A percentile compares a stretch with the other conserved stretches of the same genome.
phyloP scores from a whole-genome alignment of 2,113 vertebrate genomes.

The Callipepla squamata region DNA sequence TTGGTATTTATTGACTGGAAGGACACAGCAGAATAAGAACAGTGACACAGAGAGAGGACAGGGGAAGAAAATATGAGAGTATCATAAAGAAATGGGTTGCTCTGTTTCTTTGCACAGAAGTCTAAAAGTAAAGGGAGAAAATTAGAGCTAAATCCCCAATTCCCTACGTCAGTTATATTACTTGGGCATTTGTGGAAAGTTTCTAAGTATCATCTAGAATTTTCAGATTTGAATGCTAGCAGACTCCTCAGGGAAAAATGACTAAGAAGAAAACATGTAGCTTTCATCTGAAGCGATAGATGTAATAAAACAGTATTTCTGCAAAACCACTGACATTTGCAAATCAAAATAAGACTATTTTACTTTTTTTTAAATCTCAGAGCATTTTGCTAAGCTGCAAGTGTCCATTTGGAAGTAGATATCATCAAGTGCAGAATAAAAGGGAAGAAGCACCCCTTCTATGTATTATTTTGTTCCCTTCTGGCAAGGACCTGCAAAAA shows the following conservation, averaged over 20 bases:
- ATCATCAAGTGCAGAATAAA: background rate
- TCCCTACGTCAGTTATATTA: background rate
- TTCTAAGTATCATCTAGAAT: background rate
- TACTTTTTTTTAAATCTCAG: background rate
- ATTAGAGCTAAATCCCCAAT: background rate
- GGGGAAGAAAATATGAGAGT: accelerated
- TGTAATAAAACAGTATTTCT: background rate
- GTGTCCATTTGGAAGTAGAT: background rate
- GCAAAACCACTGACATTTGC: background rate
- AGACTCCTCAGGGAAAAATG: background rate
- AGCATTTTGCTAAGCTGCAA: background rate
- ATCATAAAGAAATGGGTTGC: background rate
- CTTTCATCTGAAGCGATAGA: background rate
- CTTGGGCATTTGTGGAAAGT: background rate
- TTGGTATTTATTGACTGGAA: background rate
- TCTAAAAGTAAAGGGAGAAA: background rate
- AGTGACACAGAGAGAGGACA: background rate
- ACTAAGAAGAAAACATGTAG: background rate
- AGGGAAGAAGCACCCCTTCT: background rate
- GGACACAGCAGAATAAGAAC: background rate
- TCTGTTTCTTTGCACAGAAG: background rate
- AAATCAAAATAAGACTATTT: background rate
- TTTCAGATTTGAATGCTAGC: background rate
- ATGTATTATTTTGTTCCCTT: background rate
- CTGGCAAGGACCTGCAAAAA: background rate